phyloP scores from a whole-genome alignment of 2,113 vertebrate species.

The Tenrec ecaudatus region DNA sequence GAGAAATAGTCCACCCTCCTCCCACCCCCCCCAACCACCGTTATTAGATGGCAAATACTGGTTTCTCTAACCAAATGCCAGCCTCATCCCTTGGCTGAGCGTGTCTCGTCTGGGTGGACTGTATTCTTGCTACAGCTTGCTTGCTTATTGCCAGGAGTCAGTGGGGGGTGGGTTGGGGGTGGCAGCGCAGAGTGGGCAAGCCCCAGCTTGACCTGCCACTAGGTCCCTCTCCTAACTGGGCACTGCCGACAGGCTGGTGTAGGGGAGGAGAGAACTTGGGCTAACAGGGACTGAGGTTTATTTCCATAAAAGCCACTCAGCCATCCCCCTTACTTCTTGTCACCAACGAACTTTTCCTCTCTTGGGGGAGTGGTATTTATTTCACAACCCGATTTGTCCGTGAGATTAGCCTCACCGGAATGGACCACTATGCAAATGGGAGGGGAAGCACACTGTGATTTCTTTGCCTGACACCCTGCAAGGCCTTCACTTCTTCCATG shows the following conservation, averaged over 20 bases:
- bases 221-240: background rate
- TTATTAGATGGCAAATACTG: conserved; percentile 45
- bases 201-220: conserved; percentile 49
- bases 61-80: background rate
- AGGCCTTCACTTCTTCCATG: background rate
- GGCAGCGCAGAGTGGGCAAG: conserved; percentile 49
- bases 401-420: background rate
- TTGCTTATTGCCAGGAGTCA: conserved; percentile 52
- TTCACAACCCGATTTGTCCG: background rate
- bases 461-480: background rate
- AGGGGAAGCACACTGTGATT: background rate
- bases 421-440: background rate
- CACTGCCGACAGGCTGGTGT: background rate
- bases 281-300: background rate
- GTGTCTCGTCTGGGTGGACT: background rate
- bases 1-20: conserved; percentile 28
- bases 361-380: too few species aligned
- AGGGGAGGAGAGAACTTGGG: background rate
- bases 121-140: conserved; percentile 26
- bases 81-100: background rate
- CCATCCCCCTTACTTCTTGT: background rate
- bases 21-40: background rate
- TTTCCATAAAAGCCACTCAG: background rate
- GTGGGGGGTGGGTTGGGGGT: conserved; percentile 52
- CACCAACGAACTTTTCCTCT: background rate